These are phyloP conservation scores for Hesperia comma DNA, from an alignment of 2,888 invertebrate genomes.

Conservation along the genomic window DNA sequence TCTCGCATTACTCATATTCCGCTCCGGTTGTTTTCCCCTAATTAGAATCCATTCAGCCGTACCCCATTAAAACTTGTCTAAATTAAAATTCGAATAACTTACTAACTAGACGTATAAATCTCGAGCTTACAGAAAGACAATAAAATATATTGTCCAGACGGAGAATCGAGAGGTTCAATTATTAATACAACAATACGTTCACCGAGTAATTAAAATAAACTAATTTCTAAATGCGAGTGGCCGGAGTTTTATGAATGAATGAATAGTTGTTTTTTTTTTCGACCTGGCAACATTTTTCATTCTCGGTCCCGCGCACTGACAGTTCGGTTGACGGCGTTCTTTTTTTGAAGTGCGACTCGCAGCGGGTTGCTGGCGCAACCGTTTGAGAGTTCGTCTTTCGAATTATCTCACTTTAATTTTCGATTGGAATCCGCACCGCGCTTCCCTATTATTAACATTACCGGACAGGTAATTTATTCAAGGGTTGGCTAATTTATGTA, in stretches of 20 bases:
- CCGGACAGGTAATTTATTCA: constrained; percentile 14
- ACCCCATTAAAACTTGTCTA: constrained; percentile 82
- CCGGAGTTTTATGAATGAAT: constrained; percentile 77
- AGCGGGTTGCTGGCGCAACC: constrained; percentile 75
- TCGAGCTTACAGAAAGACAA: constrained; percentile 74
- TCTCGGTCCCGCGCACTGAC: constrained; percentile 73
- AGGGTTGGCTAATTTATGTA: not conserved
- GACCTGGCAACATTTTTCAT: constrained; percentile 77
- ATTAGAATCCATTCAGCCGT: constrained; percentile 82
- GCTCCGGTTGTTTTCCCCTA: constrained; percentile 78
- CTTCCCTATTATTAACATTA: constrained; percentile 46
- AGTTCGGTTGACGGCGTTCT: constrained; percentile 74
- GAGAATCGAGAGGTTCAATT: constrained; percentile 64
- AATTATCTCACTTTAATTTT: constrained; percentile 79
- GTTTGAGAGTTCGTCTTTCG: constrained; percentile 59
- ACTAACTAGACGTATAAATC: constrained; percentile 83
- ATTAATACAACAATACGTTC: constrained; percentile 81
- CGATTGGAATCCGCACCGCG: constrained; percentile 58
- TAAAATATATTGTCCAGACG: constrained; percentile 81
- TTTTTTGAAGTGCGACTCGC: constrained; percentile 76
- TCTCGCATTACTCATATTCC: constrained; percentile 76
- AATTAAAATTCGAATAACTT: constrained; percentile 84
- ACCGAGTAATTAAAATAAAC: constrained; percentile 82
- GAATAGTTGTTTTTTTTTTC: constrained; percentile 62
- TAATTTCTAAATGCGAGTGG: constrained; percentile 76